Percentiles rank a stretch among this genome's conserved stretches.
phyloP scores from a whole-genome alignment of 2,113 vertebrate species.

The Sylvicapra grimmia region DNA sequence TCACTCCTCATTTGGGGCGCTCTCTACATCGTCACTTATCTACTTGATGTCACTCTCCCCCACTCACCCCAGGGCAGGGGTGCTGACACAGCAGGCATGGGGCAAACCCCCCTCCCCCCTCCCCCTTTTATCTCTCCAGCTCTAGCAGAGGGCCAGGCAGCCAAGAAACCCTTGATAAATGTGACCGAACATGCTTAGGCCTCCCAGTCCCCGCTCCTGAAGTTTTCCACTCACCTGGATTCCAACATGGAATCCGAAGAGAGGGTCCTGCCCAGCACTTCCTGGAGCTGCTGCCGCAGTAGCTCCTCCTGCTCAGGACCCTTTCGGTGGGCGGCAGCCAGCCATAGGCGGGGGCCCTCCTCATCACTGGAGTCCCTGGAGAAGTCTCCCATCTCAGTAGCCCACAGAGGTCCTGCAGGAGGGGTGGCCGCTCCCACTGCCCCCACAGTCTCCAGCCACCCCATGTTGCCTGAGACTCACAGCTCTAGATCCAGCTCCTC shows the following conservation, averaged over 20 bases:
- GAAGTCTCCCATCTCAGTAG: background rate
- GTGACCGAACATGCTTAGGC: no score
- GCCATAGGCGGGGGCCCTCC: conserved; percentile 72
- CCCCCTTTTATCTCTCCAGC: background rate
- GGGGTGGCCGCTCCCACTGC: background rate
- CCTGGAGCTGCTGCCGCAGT: background rate
- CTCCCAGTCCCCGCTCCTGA: background rate
- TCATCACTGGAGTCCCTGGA: conserved; percentile 88
- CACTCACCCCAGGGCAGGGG: background rate
- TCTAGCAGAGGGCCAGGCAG: background rate
- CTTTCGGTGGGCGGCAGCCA: background rate
- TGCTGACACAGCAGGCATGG: background rate
- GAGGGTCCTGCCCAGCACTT: background rate
- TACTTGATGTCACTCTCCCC: background rate
- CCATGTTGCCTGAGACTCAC: conserved; percentile 75
- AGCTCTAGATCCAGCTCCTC: conserved; percentile 79
- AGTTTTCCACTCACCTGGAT: conserved; percentile 3
- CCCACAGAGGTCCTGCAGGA: background rate
- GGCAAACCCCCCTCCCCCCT: no score
- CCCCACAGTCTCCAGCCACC: background rate
- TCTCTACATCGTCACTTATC: background rate
- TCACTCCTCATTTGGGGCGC: accelerated
- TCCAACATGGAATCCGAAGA: accelerated
- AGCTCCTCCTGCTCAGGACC: background rate
- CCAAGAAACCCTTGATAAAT: background rate